Evolutionary conservation across 2,888 invertebrate species (phyloP), one percentile per base, ranked within the genome.

Genomic region (Cristatella mucedo): DNA sequence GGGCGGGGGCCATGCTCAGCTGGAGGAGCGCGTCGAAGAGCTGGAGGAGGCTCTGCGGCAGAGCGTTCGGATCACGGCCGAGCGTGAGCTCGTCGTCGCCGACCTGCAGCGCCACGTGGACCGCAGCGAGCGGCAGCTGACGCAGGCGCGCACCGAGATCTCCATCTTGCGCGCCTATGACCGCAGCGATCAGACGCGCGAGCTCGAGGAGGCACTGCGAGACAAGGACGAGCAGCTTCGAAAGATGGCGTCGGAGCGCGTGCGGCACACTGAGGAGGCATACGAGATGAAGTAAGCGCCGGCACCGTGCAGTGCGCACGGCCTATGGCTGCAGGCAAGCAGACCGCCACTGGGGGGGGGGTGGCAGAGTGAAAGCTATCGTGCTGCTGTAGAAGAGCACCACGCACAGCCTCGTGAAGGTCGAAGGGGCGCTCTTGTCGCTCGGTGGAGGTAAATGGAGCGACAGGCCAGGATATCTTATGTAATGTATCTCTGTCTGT

Each of bases 21-120:
- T 60, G 18, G 41, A 60, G 41, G 62, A 60, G 45, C 71, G 78
- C 48, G 80, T 85, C 40, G 73, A 75, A 55, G 81, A 83, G 57
- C 67, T 87, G 50, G 84, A 83, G 60, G 80, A 81, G 50, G 85
- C 85, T 16, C 68, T 87, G 44, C 74, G 81, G 44, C 82, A 83
- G 62, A 84, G 81, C 46, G 77, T 73, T 2, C 60, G 62, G 46
- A 70, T 72, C 36, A 71, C 71, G 13, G 69, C 71, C 13, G 68
- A 72, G 47, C 52, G 69, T 38, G 72, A 72, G 51, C 60, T 70
- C 51, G 66, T 64, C 39, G 55, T 70, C 46, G 62, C 63, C 16
- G 64, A 70, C 44, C 67, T 68, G 48, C 68, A 70, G 41, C 50
- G 50, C 44, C 54, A 57, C 41, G 50, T 63, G 13, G 63, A 61